A percentile compares a stretch with the other conserved stretches of the same genome.
These are phyloP conservation scores for Parelbella ahira DNA, from an alignment of 2,888 invertebrate species.

Conservation along the genomic window DNA sequence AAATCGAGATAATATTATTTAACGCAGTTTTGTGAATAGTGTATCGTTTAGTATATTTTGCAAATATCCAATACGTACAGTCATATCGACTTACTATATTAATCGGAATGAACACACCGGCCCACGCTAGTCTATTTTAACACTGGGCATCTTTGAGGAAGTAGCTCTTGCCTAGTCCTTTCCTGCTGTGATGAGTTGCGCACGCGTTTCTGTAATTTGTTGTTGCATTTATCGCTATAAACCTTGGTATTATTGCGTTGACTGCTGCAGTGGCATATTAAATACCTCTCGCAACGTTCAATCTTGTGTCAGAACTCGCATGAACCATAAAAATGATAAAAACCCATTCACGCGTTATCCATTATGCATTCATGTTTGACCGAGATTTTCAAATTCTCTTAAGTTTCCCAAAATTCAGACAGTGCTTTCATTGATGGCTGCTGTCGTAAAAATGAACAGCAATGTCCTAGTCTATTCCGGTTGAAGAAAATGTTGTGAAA, in stretches of 20 bases:
- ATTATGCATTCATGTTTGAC: background rate
- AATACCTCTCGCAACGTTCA: background rate
- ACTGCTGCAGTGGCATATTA: constrained; percentile 4
- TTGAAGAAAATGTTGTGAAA: no score
- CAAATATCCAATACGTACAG: no score
- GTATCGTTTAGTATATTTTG: no score
- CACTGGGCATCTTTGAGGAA: constrained; percentile 17
- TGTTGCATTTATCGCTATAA: constrained; percentile 7
- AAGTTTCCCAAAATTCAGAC: no score
- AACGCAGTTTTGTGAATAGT: no score
- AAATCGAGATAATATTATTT: no score
- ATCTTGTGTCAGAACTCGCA: background rate
- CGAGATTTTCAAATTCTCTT: no score
- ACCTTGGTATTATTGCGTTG: constrained; percentile 13
- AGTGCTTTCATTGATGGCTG: no score
- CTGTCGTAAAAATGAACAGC: no score
- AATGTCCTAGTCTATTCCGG: no score
- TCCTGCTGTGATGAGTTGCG: constrained; percentile 2
- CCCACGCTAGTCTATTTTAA: constrained; percentile 21
- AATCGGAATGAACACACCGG: constrained; percentile 2
- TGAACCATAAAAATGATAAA: background rate
- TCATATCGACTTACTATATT: no score
- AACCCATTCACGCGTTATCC: no score
- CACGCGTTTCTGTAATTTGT: background rate
- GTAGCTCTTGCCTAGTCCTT: constrained; percentile 12